Evolutionary conservation across 2,888 invertebrate species (phyloP), one percentile per base, ranked within the genome.

Genomic region (Tubulanus polymorphus): DNA sequence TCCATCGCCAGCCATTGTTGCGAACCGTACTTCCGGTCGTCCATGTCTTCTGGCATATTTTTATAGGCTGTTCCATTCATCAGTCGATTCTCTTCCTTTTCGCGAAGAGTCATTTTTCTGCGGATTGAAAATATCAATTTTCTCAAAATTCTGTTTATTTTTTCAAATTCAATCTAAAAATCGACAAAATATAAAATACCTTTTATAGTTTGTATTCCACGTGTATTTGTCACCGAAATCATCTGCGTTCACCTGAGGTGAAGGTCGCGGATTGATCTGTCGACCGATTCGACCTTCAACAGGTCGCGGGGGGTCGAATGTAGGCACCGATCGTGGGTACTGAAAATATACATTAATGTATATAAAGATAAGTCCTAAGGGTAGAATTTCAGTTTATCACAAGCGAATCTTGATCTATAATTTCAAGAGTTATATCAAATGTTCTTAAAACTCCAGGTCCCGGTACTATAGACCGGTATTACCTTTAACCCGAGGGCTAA

Each of bases 301-400:
- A 26, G 74, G 72, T 27, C 74, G 59, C 0, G 76, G 67, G 18
- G 76, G 74, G 56, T 75, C 74, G 54, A 73, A 68, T 0, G 74
- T 72, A 48, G 66, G 70, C 3, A 63, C 57, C 3, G 65, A 67
- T 26, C 67, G 59, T 1, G 73, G 71, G 48, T 73, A 66, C 76
- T 76, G 66, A 8, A n/a, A n/a, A n/a, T n/a, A n/a, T n/a, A n/a
- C n/a, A n/a, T n/a, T n/a, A 63, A 61, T 35, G 46, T 35, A 51
- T 8, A 18, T 15, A 51, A 10, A 23, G n/a, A 18, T 48, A 12
- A 48, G 47, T n/a, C 20, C n/a, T 8, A n/a, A 45, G 20, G 8
- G 20, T 10, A 18, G 20, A 45, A 45, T 18, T 8, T n/a, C 45
- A 12, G 20, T n/a, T 45, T 10, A 45, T 45, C 45, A 45, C 45